phyloP scores from a whole-genome alignment of 2,113 vertebrate genomes.

The Plotosus lineatus region DNA sequence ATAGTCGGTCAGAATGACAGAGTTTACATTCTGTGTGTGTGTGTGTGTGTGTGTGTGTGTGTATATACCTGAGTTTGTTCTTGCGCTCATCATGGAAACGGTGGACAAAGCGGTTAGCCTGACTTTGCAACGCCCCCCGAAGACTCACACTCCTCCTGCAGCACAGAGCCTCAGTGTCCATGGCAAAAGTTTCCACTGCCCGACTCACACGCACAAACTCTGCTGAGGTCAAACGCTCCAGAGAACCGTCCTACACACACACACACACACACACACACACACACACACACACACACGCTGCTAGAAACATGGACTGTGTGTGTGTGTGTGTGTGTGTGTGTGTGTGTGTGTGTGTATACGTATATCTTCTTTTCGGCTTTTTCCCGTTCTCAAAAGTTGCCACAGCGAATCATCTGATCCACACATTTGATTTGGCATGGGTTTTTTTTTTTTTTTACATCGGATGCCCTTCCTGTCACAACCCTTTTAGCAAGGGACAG shows the following conservation, averaged over 20 bases:
- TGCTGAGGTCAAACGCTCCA: constrained; percentile 88
- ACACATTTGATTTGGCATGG: too few relatives aligned
- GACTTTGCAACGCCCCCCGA: constrained; percentile 92
- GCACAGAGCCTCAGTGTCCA: constrained; percentile 87
- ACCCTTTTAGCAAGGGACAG: too few relatives aligned
- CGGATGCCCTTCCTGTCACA: too few relatives aligned
- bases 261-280: constrained; percentile 50
- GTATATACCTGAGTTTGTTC: constrained; percentile 86
- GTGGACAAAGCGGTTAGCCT: constrained; percentile 94
- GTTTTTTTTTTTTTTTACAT: too few relatives aligned
- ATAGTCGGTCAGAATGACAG: neutral
- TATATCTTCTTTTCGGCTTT: too few relatives aligned
- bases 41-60: neutral
- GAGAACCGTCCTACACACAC: constrained; percentile 78
- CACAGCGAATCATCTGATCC: too few relatives aligned
- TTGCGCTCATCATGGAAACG: constrained; percentile 97
- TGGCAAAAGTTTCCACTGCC: constrained; percentile 86
- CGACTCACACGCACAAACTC: constrained; percentile 92
- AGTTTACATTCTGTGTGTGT: neutral
- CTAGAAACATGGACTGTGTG: neutral
- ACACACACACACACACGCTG: constrained; percentile 57
- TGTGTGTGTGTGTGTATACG: neutral
- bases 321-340: neutral
- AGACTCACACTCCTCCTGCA: constrained; percentile 87
- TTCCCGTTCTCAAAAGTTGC: too few relatives aligned